Evolutionary conservation across 2,797 vertebrate genomes (phyloP).

Genomic region (Danionella dracula): DNA sequence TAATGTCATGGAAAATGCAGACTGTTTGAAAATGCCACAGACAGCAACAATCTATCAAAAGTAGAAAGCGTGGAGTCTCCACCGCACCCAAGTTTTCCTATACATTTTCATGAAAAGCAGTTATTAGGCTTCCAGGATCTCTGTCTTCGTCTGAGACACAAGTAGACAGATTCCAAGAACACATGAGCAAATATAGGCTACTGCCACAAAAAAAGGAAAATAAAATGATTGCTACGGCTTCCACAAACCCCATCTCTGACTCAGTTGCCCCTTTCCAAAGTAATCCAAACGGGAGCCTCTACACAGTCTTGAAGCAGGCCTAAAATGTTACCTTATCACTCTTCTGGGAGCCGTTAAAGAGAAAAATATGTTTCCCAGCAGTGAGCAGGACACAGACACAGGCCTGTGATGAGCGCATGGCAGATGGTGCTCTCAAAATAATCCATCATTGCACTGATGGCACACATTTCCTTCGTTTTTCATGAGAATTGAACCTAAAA

Average conservation of each 20-base stretch:
- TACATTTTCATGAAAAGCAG: conserved; percentile 53
- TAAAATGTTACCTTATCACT: conserved; percentile 38
- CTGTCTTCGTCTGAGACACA: conserved; percentile 54
- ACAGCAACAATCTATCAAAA: conserved; percentile 54
- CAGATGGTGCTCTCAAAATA: no score
- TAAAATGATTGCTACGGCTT: conserved; percentile 47
- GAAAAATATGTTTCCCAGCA: conserved; percentile 44
- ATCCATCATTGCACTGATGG: no score
- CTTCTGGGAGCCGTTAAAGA: conserved; percentile 29
- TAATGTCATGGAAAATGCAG: conserved; percentile 25
- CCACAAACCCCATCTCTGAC: conserved; percentile 44
- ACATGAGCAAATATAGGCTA: conserved; percentile 54
- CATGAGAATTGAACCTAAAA: no score
- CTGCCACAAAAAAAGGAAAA: conserved; percentile 37
- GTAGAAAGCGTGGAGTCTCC: conserved; percentile 29
- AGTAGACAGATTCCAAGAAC: conserved; percentile 51
- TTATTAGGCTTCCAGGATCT: conserved; percentile 50
- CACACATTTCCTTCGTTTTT: no score
- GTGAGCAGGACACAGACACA: neutral
- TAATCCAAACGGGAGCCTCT: conserved; percentile 36
- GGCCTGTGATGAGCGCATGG: neutral
- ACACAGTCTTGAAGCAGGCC: conserved; percentile 27
- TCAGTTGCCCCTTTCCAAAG: conserved; percentile 34
- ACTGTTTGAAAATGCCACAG: conserved; percentile 53
- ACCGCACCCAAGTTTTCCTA: conserved; percentile 52